A percentile compares a stretch with the other conserved stretches of the same genome.
phyloP scores from a whole-genome alignment of 1,140 invertebrate genomes.

The Pseudobourletiella spinata region DNA sequence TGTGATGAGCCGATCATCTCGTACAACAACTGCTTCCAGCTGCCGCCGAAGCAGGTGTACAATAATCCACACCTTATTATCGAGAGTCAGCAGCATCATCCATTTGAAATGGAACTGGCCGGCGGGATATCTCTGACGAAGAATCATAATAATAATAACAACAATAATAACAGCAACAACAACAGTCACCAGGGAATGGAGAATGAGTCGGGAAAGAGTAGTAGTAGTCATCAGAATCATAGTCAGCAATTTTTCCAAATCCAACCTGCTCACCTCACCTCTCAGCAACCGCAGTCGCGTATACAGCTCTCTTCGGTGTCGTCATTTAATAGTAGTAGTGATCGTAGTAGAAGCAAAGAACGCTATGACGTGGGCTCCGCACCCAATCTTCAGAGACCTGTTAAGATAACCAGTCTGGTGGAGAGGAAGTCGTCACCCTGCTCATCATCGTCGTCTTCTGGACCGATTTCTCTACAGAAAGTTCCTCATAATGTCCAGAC shows the following conservation, averaged over 20 bases:
- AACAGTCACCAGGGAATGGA: not conserved
- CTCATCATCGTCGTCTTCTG: not conserved
- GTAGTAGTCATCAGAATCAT: not conserved
- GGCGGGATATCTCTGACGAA: not conserved
- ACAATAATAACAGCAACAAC: not conserved
- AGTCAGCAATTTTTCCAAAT: not conserved
- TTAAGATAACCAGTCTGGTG: not conserved
- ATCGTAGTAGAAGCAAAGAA: not conserved
- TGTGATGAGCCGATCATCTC: not conserved
- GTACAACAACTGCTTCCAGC: not conserved
- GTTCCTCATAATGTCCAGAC: not conserved
- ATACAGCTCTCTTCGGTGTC: not conserved
- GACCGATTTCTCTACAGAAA: not conserved
- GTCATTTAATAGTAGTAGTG: not conserved
- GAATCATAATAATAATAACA: not conserved
- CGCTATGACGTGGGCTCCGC: too few species aligned
- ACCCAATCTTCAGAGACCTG: not conserved
- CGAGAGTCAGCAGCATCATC: not conserved
- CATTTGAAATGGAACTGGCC: not conserved
- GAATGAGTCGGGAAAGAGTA: not conserved
- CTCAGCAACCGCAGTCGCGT: not conserved
- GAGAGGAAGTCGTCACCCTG: not conserved
- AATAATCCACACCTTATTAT: slow-evolving; percentile 8
- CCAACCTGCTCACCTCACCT: not conserved
- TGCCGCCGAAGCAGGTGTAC: not conserved